These are phyloP conservation scores for Corydoras sp. DNA, from an alignment of 2,113 vertebrate species.

Conservation along the genomic window DNA sequence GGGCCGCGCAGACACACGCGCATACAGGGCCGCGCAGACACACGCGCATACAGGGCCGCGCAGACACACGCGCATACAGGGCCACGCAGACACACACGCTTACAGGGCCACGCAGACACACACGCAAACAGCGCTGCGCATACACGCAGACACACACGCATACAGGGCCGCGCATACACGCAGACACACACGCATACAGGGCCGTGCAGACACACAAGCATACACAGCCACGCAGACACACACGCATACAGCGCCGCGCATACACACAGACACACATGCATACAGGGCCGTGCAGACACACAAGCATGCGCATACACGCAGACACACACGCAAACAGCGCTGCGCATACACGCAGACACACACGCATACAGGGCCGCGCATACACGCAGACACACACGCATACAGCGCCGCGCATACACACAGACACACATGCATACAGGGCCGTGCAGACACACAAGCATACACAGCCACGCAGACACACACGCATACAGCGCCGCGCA, in stretches of 20 bases:
- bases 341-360: slow-evolving; percentile 12
- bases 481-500: slow-evolving; percentile 8
- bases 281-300: no score
- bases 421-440: neutral
- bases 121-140: slow-evolving; percentile 8
- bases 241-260: neutral
- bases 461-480: neutral
- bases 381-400: no score
- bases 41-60: no score
- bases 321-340: slow-evolving; percentile 3
- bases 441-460: slow-evolving; percentile 3
- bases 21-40: no score
- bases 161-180: neutral
- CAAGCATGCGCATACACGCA: no score
- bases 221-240: slow-evolving; percentile 15
- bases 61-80: no score
- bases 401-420: no score
- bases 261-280: slow-evolving; percentile 90
- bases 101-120: slow-evolving; percentile 5
- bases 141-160: slow-evolving; percentile 5
- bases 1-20: neutral
- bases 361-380: neutral
- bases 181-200: slow-evolving; percentile 59
- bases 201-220: slow-evolving; percentile 55
- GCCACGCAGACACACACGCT: no score